Conservation (phyloP, 2,113 vertebrate species). For the Canis aureus region DNA sequence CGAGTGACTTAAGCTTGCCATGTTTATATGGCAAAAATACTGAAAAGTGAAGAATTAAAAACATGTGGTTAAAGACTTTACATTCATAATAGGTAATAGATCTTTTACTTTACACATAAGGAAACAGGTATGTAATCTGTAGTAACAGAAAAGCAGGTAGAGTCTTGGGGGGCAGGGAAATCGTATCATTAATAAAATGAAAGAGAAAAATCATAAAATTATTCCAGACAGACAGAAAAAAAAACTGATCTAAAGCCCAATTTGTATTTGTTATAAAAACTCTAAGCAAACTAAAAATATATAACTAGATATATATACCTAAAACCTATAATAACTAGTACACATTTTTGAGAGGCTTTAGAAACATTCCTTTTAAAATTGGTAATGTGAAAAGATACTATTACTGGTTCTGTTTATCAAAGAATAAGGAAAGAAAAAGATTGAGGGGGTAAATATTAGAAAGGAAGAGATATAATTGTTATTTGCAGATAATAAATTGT, state of each 20-base stretch:
- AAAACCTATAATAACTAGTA: not conserved
- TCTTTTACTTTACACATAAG: not conserved
- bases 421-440: not conserved
- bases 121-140: not conserved
- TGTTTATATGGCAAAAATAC: not conserved
- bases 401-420: conserved; percentile 32
- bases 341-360: not conserved
- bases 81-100: not conserved
- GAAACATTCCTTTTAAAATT: conserved; percentile 1
- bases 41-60: conserved; percentile 2
- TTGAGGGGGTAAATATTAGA: not conserved
- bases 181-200: not conserved
- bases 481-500: conserved; percentile 25
- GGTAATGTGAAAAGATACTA: not conserved
- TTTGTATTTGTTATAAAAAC: conserved; percentile 9
- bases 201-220: not conserved
- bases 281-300: conserved; percentile 29
- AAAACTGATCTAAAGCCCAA: not conserved
- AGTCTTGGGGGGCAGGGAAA: not conserved
- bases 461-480: not conserved
- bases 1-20: not conserved
- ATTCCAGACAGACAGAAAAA: not conserved
- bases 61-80: not conserved
- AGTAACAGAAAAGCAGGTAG: not conserved
- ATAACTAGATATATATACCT: not conserved